Evolutionary conservation across 2,888 invertebrate genomes (phyloP).

Genomic region (Chrysolina haemoptera): DNA sequence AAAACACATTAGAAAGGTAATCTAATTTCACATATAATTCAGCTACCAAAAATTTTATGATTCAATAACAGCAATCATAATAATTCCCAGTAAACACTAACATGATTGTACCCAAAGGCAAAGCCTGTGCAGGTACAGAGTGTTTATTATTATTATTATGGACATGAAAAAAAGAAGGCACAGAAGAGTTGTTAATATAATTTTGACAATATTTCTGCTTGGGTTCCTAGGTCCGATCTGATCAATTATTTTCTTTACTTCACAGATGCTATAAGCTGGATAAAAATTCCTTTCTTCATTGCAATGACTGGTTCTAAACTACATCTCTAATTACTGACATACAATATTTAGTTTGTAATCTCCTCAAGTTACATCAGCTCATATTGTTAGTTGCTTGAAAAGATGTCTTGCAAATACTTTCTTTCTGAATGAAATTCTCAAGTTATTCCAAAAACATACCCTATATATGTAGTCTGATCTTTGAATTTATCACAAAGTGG

Average conservation of each 20-base stretch:
- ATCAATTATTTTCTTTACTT: constrained; percentile 8
- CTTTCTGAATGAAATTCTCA: constrained; percentile 18
- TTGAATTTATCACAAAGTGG: constrained; percentile 85
- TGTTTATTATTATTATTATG: neutral
- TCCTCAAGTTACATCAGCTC: neutral
- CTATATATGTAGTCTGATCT: constrained; percentile 84
- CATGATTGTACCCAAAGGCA: neutral
- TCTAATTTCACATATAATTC: too few relatives aligned
- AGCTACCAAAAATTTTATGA: too few relatives aligned
- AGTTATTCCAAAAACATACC: constrained; percentile 74
- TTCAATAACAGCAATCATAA: too few relatives aligned
- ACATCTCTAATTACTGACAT: neutral
- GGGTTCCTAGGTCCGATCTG: neutral
- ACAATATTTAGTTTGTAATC: neutral
- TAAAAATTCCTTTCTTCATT: constrained; percentile 2
- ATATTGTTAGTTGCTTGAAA: neutral
- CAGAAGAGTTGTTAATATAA: neutral
- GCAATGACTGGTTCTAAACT: neutral
- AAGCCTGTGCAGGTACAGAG: too few relatives aligned
- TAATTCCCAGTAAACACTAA: too few relatives aligned
- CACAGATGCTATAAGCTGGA: neutral
- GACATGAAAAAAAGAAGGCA: neutral
- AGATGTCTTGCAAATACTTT: constrained; percentile 42
- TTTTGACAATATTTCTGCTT: neutral
- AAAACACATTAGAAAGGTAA: too few relatives aligned